A percentile compares a stretch with the other conserved stretches of the same genome.
Evolutionary conservation across 2,888 invertebrate species (phyloP).

Genomic region (Sarcophaga rosellei): DNA sequence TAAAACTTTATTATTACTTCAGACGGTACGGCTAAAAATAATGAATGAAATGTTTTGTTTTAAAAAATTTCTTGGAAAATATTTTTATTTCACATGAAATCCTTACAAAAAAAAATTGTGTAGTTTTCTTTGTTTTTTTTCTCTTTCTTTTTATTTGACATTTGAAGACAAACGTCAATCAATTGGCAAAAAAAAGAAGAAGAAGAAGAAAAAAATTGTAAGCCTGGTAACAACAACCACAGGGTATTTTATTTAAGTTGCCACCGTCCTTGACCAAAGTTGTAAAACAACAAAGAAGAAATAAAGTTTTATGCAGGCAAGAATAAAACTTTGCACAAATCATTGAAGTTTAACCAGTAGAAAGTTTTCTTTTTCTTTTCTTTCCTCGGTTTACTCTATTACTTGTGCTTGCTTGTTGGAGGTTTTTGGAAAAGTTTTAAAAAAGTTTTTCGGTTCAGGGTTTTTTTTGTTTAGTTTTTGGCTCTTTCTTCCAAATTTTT

Average conservation of each 20-base stretch:
- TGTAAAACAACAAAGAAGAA: neutral
- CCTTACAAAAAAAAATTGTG: no score
- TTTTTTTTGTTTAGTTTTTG: slow-evolving; percentile 6
- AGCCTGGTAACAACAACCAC: no score
- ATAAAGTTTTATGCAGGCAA: neutral
- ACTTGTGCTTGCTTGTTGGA: no score
- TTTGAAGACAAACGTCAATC: slow-evolving; percentile 61
- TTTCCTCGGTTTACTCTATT: slow-evolving; percentile 7
- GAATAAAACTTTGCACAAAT: neutral
- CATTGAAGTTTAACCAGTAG: no score
- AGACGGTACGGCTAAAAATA: no score
- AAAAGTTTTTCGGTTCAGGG: slow-evolving; percentile 29
- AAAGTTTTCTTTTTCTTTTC: slow-evolving; percentile 16
- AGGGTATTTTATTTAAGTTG: no score
- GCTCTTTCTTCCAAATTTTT: slow-evolving; percentile 49
- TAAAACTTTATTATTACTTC: no score
- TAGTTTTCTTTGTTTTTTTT: no score
- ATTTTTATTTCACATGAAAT: no score
- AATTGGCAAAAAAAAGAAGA: neutral
- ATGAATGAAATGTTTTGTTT: no score
- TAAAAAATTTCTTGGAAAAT: no score
- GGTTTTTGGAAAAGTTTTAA: neutral
- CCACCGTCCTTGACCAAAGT: slow-evolving; percentile 19
- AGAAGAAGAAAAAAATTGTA: slow-evolving; percentile 7
- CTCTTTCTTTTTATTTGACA: slow-evolving; percentile 15